Percentiles rank a stretch among this genome's conserved stretches.
Conservation (phyloP, 2,888 invertebrate genomes). For the Synergus gifuensis region DNA sequence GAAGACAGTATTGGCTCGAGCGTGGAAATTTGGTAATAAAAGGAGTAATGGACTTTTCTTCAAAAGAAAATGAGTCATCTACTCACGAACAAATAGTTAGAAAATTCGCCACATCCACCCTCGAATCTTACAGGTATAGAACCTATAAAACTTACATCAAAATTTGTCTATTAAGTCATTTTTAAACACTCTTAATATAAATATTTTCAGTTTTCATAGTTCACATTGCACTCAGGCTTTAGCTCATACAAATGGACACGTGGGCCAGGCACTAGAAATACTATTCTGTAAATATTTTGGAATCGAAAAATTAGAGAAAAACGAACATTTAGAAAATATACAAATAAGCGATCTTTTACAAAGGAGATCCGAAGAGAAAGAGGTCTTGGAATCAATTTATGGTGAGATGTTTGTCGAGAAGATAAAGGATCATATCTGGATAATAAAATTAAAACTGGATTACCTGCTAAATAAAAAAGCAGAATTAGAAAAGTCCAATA, state of each 20-base stretch:
- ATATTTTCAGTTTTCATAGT: slow-evolving; percentile 83
- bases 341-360: slow-evolving; percentile 81
- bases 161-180: slow-evolving; percentile 39
- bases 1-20: slow-evolving; percentile 88
- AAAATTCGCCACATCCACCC: slow-evolving; percentile 85
- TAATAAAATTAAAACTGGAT: slow-evolving; percentile 83
- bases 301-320: slow-evolving; percentile 76
- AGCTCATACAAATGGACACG: slow-evolving; percentile 82
- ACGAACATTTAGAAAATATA: slow-evolving; percentile 75
- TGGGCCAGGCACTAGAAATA: slow-evolving; percentile 86
- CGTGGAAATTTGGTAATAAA: slow-evolving; percentile 87
- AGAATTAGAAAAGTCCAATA: slow-evolving; percentile 75
- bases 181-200: slow-evolving; percentile 41
- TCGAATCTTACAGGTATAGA: slow-evolving; percentile 82
- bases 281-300: slow-evolving; percentile 86
- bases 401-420: slow-evolving; percentile 85
- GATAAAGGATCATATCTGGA: slow-evolving; percentile 85
- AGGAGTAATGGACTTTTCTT: slow-evolving; percentile 85
- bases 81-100: slow-evolving; percentile 83
- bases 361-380: slow-evolving; percentile 85
- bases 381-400: slow-evolving; percentile 88
- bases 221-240: slow-evolving; percentile 88
- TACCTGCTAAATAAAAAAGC: slow-evolving; percentile 82
- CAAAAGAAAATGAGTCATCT: slow-evolving; percentile 79
- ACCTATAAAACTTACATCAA: slow-evolving; percentile 43